Percentiles rank a stretch among this genome's conserved stretches.
phyloP scores from a whole-genome alignment of 2,797 vertebrate genomes.

The Syngnathus rostellatus region DNA sequence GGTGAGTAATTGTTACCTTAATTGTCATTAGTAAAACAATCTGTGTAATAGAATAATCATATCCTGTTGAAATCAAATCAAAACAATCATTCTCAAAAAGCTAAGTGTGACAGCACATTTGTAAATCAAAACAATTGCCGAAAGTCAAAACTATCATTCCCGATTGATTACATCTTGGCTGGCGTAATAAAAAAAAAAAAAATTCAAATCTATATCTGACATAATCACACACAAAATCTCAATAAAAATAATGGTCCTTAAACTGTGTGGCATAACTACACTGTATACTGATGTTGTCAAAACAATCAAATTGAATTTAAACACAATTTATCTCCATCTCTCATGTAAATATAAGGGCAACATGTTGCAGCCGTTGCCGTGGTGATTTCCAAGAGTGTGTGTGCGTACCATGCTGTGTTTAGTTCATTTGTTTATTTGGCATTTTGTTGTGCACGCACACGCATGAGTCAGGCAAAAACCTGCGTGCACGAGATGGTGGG shows the following conservation, averaged over 20 bases:
- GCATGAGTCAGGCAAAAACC: slow-evolving; percentile 25
- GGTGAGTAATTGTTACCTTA: slow-evolving; percentile 48
- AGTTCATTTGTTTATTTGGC: slow-evolving; percentile 16
- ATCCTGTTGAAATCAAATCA: not conserved
- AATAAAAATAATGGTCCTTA: no score
- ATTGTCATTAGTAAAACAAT: no score
- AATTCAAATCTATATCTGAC: no score
- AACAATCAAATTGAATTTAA: not conserved
- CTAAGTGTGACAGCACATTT: not conserved
- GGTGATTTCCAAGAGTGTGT: slow-evolving; percentile 51
- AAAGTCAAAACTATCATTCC: no score
- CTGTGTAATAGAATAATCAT: no score
- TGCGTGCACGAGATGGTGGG: slow-evolving; percentile 26
- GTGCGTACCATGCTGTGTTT: slow-evolving; percentile 22
- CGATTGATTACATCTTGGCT: no score
- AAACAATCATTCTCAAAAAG: not conserved
- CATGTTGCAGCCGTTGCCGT: slow-evolving; percentile 58
- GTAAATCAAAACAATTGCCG: not conserved
- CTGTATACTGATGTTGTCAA: not conserved
- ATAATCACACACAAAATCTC: no score
- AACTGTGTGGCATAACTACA: no score
- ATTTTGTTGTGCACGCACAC: slow-evolving; percentile 38
- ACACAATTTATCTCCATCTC: not conserved
- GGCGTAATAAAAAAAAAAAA: no score
- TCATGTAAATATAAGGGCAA: not conserved